Evolutionary conservation across 2,113 vertebrate genomes (phyloP).

Genomic region (Microcebus tavaratra): DNA sequence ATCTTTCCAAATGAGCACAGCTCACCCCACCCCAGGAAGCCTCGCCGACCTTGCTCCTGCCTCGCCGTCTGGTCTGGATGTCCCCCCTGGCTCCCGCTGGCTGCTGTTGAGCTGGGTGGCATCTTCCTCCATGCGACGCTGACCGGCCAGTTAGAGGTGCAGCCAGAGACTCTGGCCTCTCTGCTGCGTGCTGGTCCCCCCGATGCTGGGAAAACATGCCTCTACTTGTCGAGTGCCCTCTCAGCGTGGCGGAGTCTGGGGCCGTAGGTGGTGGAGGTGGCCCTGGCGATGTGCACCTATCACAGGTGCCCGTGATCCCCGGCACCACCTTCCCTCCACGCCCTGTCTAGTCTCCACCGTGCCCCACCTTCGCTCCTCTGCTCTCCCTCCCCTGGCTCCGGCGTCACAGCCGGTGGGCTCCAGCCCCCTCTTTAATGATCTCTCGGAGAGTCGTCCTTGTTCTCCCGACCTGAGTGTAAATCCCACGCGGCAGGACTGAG

Average conservation of each 20-base stretch:
- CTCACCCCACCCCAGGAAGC: neutral
- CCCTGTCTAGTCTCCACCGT: fast-evolving
- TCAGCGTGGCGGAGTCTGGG: neutral
- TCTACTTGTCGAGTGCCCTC: fast-evolving
- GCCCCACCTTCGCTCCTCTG: neutral
- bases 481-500: neutral
- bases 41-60: neutral
- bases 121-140: neutral
- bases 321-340: fast-evolving
- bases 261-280: neutral
- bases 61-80: fast-evolving
- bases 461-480: neutral
- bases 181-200: fast-evolving
- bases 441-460: neutral
- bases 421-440: neutral
- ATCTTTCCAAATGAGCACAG: neutral
- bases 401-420: too few relatives aligned
- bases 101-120: neutral
- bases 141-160: neutral
- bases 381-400: too few relatives aligned
- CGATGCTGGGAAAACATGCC: neutral
- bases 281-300: fast-evolving
- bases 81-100: neutral
- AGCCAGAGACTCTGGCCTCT: neutral
- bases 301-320: fast-evolving